These are phyloP conservation scores for Henricia sp. DNA, from an alignment of 53 echinoderm and acorn worm genomes.

Conservation along the genomic window DNA sequence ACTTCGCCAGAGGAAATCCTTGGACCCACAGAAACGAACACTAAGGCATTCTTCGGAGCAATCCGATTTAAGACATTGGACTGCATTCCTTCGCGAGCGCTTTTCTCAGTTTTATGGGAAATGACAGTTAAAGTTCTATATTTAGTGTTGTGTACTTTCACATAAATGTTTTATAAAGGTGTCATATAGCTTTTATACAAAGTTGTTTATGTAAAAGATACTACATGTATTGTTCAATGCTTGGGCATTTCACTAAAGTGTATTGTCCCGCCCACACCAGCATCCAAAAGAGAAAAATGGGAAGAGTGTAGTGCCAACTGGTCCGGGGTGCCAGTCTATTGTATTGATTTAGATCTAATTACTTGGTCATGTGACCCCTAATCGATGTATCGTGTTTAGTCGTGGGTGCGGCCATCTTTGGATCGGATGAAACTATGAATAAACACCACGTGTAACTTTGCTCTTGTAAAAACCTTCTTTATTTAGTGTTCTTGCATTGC, in stretches of 20 bases:
- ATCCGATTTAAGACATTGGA: background rate
- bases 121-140: background rate
- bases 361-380: background rate
- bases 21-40: background rate
- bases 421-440: background rate
- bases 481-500: background rate
- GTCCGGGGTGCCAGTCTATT: background rate
- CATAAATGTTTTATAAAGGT: background rate
- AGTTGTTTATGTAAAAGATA: background rate
- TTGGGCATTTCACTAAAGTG: too few species aligned
- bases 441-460: background rate
- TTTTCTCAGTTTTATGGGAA: background rate
- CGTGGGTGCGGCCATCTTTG: slow-evolving; percentile 3
- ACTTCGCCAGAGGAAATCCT: slow-evolving; percentile 1
- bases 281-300: slow-evolving; percentile 12
- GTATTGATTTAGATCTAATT: background rate
- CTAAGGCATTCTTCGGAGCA: background rate
- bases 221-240: background rate
- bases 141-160: background rate
- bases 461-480: background rate
- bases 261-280: slow-evolving; percentile 2
- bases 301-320: slow-evolving; percentile 8
- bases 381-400: background rate
- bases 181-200: too few species aligned
- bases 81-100: background rate